Base-by-base conservation (phyloP, 2,888 invertebrate genomes). In the Teinopalpus imperialis region DNA sequence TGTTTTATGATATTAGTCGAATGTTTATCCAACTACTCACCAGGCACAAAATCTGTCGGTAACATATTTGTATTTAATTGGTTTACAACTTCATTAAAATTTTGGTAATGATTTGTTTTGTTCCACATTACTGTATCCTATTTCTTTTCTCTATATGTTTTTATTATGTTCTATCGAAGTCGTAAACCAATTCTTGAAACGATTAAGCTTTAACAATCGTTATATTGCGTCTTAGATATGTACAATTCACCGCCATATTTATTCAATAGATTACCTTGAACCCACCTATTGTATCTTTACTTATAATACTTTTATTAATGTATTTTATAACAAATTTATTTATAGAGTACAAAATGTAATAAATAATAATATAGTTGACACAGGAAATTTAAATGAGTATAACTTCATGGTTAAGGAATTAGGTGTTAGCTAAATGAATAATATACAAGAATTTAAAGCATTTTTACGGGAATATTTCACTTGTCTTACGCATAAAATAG, bases 51-150 rank as follows among this genome's bases (percentile, higher is more conserved):
- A 63, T 66, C 62, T 47, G 62, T 59, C 49, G 36, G 40, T 31
- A 31, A 65, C 65, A 66, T 53, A 66, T 64, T 59, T 60, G 59
- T 61, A 60, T 66, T 70, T 61, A 74, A 73, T 71, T 69, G 66
- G 69, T 67, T 63, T 51, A 56, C 55, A 51, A 53, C 53, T 49
- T 46, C 30, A 26, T 23, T 32, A 18, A n/a, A 21, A 21, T 13
- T n/a, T 12, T 7, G n/a, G n/a, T n/a, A n/a, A n/a, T n/a, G n/a
- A n/a, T n/a, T n/a, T n/a, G n/a, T n/a, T n/a, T n/a, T n/a, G n/a
- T n/a, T n/a, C n/a, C n/a, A n/a, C n/a, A n/a, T n/a, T 12, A 7
- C 18, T 23, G 14, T 8, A 8, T 9, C 3, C 1, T 2, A 3
- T 18, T 18, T 3, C 10, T 10, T 27, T 16, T 8, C 2, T 18